These are phyloP conservation scores for Pelodytes ibericus DNA, from an alignment of 2,797 vertebrate species.

Conservation along the genomic window DNA sequence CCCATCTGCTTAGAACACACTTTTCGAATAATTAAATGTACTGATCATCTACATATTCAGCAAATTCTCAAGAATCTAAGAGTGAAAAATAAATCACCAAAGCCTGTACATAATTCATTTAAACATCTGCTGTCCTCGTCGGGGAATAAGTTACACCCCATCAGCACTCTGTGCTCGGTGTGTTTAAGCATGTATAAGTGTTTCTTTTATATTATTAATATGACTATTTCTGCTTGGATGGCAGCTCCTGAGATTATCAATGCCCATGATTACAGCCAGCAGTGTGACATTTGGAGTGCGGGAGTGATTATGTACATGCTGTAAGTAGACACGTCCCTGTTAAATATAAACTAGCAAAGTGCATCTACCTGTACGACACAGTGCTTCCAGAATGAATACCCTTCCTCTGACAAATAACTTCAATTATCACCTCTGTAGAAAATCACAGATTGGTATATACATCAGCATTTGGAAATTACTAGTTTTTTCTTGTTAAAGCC, in stretches of 20 bases:
- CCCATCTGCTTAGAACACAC: conserved; percentile 17
- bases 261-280: conserved; percentile 83
- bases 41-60: conserved; percentile 26
- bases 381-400: too few relatives aligned
- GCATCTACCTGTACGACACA: too few relatives aligned
- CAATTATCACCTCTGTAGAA: too few relatives aligned
- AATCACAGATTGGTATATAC: too few relatives aligned
- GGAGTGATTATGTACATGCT: conserved; percentile 91
- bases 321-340: conserved; percentile 82
- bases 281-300: conserved; percentile 90
- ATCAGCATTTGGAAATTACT: conserved; percentile 24
- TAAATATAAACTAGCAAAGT: too few relatives aligned
- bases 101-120: conserved; percentile 76
- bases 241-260: conserved; percentile 89
- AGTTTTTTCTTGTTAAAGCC: not conserved
- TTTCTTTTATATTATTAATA: conserved; percentile 76
- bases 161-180: conserved; percentile 71
- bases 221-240: conserved; percentile 72
- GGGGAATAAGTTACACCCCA: conserved; percentile 72
- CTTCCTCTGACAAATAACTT: too few relatives aligned
- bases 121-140: conserved; percentile 72
- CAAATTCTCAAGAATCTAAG: conserved; percentile 49
- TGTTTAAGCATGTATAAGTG: conserved; percentile 73
- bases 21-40: conserved; percentile 24
- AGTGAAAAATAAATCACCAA: conserved; percentile 68